Evolutionary conservation across 2,888 invertebrate species (phyloP).

Genomic region (Elmis aenea): DNA sequence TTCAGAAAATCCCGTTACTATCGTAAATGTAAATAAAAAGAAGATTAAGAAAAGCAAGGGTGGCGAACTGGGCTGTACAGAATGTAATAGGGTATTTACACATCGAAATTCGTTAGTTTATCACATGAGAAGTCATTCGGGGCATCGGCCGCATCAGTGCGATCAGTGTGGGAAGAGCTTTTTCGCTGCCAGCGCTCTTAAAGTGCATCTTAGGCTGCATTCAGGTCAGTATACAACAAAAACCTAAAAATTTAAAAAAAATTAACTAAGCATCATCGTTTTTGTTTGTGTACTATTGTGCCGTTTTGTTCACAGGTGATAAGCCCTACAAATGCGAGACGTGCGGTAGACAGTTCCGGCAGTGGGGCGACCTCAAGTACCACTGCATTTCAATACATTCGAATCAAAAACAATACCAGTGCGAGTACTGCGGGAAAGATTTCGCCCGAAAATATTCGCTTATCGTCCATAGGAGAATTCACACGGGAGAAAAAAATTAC

Average conservation of each 20-base stretch:
- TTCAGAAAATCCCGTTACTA: neutral
- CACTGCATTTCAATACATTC: slow-evolving; percentile 80
- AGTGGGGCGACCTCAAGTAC: slow-evolving; percentile 86
- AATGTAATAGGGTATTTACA: slow-evolving; percentile 70
- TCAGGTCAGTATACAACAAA: slow-evolving; percentile 51
- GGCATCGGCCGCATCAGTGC: slow-evolving; percentile 72
- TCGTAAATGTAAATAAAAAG: slow-evolving; percentile 7
- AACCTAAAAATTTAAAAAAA: no score
- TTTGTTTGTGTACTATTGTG: neutral
- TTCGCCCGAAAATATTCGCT: slow-evolving; percentile 85
- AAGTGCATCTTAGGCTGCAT: slow-evolving; percentile 77
- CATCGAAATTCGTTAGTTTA: slow-evolving; percentile 82
- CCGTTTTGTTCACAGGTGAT: slow-evolving; percentile 50
- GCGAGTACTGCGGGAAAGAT: slow-evolving; percentile 84
- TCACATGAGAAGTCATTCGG: slow-evolving; percentile 75
- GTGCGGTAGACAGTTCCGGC: slow-evolving; percentile 75
- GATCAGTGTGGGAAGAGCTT: slow-evolving; percentile 77
- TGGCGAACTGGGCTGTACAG: slow-evolving; percentile 53
- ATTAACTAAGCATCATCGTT: neutral
- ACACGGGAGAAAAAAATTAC: slow-evolving; percentile 83
- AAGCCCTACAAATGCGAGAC: slow-evolving; percentile 78
- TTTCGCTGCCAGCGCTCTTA: slow-evolving; percentile 75
- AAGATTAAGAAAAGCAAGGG: slow-evolving; percentile 43
- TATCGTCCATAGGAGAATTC: slow-evolving; percentile 78
- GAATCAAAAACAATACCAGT: slow-evolving; percentile 75